phyloP scores from a whole-genome alignment of 2,113 vertebrate species.

The Pterocles gutturalis region DNA sequence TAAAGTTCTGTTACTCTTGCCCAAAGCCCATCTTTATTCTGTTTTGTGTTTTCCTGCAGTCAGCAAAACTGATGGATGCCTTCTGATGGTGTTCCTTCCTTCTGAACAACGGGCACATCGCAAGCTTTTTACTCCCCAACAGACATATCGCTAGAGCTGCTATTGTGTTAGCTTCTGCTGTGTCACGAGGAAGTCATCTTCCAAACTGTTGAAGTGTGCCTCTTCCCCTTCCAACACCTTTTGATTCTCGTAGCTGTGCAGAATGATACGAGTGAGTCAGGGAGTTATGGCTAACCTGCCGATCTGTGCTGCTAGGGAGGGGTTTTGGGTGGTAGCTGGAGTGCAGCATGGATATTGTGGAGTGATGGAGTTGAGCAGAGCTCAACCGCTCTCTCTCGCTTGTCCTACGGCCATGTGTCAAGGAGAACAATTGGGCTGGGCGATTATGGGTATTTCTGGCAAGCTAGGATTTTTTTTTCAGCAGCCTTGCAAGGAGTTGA shows the following conservation, averaged over 20 bases:
- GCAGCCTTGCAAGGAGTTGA: slow-evolving; percentile 12
- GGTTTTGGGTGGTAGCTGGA: not conserved
- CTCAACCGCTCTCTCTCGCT: not conserved
- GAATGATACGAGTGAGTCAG: not conserved
- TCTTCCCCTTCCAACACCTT: not conserved
- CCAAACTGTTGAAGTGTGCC: not conserved
- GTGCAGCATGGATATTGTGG: not conserved
- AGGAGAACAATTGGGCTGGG: fast-evolving
- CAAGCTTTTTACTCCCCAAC: not conserved
- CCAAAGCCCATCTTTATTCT: not conserved
- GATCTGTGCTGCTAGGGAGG: not conserved
- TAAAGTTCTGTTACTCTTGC: not conserved
- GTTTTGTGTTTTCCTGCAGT: not conserved
- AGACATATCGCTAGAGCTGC: not conserved
- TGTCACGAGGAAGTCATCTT: not conserved
- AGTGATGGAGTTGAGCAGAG: not conserved
- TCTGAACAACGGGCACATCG: not conserved
- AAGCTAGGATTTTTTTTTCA: not conserved
- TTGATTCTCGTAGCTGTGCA: fast-evolving
- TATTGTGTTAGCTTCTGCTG: not conserved
- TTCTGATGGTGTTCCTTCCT: not conserved
- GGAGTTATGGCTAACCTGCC: not conserved
- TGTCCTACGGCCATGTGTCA: not conserved
- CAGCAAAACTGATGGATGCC: not conserved
- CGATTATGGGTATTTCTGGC: not conserved